Conservation (phyloP, 2,797 vertebrate genomes). For the Hippocampus kuda region DNA sequence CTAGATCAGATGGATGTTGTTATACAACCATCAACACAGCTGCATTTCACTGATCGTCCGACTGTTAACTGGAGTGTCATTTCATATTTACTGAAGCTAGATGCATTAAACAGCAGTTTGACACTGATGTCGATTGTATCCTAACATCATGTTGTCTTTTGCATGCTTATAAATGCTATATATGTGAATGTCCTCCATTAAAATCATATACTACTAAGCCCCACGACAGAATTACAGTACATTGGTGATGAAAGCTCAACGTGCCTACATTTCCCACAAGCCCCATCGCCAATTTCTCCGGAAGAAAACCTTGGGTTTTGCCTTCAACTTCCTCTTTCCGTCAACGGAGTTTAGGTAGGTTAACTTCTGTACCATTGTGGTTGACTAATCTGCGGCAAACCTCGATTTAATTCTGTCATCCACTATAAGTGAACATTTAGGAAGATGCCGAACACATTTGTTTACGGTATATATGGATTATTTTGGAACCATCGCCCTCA, state of each 20-base stretch:
- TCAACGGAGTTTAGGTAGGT: slow-evolving; percentile 72
- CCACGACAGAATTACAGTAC: too few species aligned
- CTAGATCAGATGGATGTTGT: too few species aligned
- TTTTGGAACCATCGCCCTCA: slow-evolving; percentile 21
- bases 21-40: too few species aligned
- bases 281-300: slow-evolving; percentile 46
- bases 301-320: slow-evolving; percentile 59
- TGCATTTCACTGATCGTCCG: too few species aligned
- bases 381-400: slow-evolving; percentile 53
- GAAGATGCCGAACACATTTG: background rate
- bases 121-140: background rate
- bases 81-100: too few species aligned
- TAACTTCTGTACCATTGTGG: slow-evolving; percentile 4
- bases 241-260: background rate
- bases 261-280: slow-evolving; percentile 41
- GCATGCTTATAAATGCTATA: too few species aligned
- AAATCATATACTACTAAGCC: too few species aligned
- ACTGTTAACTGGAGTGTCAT: background rate
- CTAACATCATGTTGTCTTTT: background rate
- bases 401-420: slow-evolving; percentile 53
- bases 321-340: slow-evolving; percentile 68
- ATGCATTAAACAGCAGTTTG: background rate
- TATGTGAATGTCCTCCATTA: too few species aligned
- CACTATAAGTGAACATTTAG: background rate
- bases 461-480: background rate